A percentile compares a stretch with the other conserved stretches of the same genome.
These are phyloP conservation scores for Hyposmocoma kahamanoa DNA, from an alignment of 1,140 invertebrate genomes.

Conservation along the genomic window DNA sequence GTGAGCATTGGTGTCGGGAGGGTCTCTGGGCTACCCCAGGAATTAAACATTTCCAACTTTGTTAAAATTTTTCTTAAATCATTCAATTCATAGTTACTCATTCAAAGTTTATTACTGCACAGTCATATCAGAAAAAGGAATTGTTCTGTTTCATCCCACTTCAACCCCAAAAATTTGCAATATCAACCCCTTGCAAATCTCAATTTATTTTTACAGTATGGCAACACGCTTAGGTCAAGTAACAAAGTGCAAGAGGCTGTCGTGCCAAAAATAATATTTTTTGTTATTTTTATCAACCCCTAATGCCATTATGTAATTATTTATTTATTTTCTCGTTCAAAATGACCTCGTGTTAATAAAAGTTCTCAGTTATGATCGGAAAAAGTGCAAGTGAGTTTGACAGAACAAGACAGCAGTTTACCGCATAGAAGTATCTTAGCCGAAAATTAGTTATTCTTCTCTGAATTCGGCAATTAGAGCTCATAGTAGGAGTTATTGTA, in stretches of 20 bases:
- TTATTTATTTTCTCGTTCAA: slow-evolving; percentile 19
- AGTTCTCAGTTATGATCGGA: slow-evolving; percentile 28
- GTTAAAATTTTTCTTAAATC: too few species aligned
- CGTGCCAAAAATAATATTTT: slow-evolving; percentile 43
- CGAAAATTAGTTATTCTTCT: slow-evolving; percentile 16
- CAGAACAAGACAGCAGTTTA: slow-evolving; percentile 52
- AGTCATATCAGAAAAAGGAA: too few species aligned
- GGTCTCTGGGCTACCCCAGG: too few species aligned
- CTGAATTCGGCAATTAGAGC: slow-evolving; percentile 3
- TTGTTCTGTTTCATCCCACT: too few species aligned
- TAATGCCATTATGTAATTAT: slow-evolving; percentile 46
- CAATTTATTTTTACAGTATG: neutral
- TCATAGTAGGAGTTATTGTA: slow-evolving; percentile 4
- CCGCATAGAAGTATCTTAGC: slow-evolving; percentile 41
- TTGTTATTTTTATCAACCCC: slow-evolving; percentile 52
- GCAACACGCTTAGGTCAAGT: slow-evolving; percentile 12
- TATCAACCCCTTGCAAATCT: too few species aligned
- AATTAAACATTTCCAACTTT: too few species aligned
- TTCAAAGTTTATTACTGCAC: too few species aligned
- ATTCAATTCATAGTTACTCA: too few species aligned
- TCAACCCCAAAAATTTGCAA: too few species aligned
- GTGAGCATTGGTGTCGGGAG: too few species aligned
- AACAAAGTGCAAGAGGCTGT: slow-evolving; percentile 57
- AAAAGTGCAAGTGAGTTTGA: slow-evolving; percentile 34
- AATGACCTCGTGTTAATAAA: slow-evolving; percentile 44